A percentile compares a stretch with the other conserved stretches of the same genome.
These are phyloP conservation scores for Drosophila picticornis DNA, from an alignment of 2,888 invertebrate species.

Conservation along the genomic window DNA sequence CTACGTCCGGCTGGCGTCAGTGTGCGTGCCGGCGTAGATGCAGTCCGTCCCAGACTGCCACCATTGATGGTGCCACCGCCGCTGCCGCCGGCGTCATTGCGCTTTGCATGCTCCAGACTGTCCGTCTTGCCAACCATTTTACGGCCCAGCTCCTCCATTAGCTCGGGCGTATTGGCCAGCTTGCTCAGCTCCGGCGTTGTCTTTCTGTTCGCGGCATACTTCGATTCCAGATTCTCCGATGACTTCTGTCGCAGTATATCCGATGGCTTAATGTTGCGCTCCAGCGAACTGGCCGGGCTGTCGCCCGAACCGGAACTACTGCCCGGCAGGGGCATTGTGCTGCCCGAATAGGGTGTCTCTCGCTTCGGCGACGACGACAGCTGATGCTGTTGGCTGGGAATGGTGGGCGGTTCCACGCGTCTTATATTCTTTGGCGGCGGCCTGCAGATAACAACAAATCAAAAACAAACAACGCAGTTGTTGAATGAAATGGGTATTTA, in stretches of 20 bases:
- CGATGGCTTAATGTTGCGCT: constrained; percentile 85
- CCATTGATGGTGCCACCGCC: constrained; percentile 28
- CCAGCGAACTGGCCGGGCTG: constrained; percentile 84
- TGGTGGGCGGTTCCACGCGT: constrained; percentile 87
- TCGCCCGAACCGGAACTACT: constrained; percentile 79
- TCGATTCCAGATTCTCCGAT: constrained; percentile 84
- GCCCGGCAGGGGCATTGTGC: constrained; percentile 78
- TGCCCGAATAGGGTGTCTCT: constrained; percentile 78
- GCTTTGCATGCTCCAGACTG: constrained; percentile 83
- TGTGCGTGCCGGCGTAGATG: constrained; percentile 66
- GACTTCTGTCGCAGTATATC: constrained; percentile 85
- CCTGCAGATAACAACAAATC: constrained; percentile 79
- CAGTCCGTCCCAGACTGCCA: constrained; percentile 84
- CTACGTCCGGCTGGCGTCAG: constrained; percentile 61
- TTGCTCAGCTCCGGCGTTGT: constrained; percentile 84
- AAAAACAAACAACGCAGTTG: not conserved
- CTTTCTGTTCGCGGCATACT: constrained; percentile 83
- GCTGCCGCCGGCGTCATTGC: constrained; percentile 66
- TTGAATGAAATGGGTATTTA: not conserved
- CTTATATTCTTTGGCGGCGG: constrained; percentile 89
- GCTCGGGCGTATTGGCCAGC: constrained; percentile 81
- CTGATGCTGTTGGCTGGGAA: constrained; percentile 80
- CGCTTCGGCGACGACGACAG: constrained; percentile 84
- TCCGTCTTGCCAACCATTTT: constrained; percentile 84
- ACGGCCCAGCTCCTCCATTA: constrained; percentile 84